A percentile compares a stretch with the other conserved stretches of the same genome.
phyloP scores from a whole-genome alignment of 2,888 invertebrate genomes.

The Aphodius sticticus region DNA sequence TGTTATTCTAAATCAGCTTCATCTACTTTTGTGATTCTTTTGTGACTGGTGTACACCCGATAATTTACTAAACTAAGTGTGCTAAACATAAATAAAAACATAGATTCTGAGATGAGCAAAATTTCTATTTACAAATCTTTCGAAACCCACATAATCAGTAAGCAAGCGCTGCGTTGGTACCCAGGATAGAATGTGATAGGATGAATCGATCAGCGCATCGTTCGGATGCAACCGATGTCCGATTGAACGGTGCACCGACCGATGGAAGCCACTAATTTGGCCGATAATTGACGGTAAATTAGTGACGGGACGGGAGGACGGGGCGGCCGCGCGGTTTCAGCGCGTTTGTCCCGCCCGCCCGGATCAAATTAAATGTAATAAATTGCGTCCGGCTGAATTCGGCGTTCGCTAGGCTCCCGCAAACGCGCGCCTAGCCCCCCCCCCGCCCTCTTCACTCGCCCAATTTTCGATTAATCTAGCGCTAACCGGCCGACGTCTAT shows the following conservation, averaged over 20 bases:
- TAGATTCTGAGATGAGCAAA: no score
- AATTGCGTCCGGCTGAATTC: not conserved
- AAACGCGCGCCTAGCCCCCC: not conserved
- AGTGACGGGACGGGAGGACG: slow-evolving; percentile 22
- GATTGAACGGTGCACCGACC: slow-evolving; percentile 27
- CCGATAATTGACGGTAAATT: slow-evolving; percentile 37
- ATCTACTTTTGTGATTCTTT: no score
- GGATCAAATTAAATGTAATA: not conserved
- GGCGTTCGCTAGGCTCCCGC: not conserved
- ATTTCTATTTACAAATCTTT: no score
- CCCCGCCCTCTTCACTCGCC: not conserved
- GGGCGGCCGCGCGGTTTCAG: not conserved
- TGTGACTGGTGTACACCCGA: no score
- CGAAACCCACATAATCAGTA: not conserved
- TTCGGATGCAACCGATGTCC: slow-evolving; percentile 12
- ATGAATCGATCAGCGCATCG: slow-evolving; percentile 12
- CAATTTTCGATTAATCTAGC: slow-evolving; percentile 22
- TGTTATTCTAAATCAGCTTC: no score
- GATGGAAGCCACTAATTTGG: slow-evolving; percentile 36
- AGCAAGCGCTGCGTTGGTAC: not conserved
- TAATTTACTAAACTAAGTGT: no score
- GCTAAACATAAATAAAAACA: no score
- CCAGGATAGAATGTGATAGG: not conserved
- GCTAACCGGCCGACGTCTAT: slow-evolving; percentile 13
- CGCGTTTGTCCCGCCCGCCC: not conserved